Evolutionary conservation across 2,888 invertebrate species (phyloP).

Genomic region (Meganola albula): DNA sequence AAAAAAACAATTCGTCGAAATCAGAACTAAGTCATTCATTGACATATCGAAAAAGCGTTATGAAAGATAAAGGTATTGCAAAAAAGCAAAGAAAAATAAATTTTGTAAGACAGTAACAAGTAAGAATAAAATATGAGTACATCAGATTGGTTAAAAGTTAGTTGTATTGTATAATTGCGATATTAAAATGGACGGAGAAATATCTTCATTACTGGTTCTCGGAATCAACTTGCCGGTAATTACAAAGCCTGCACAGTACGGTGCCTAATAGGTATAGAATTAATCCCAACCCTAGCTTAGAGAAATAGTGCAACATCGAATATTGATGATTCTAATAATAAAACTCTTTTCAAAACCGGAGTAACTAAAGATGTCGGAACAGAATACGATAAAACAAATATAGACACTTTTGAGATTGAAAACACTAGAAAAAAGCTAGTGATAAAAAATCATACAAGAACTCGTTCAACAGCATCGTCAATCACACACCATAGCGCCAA

Average conservation of each 20-base stretch:
- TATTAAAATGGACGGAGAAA: slow-evolving; percentile 52
- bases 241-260: slow-evolving; percentile 40
- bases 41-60: too few relatives aligned
- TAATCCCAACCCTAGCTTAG: slow-evolving; percentile 45
- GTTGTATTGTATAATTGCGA: slow-evolving; percentile 44
- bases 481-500: slow-evolving; percentile 30
- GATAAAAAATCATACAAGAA: slow-evolving; percentile 18
- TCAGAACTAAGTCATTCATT: too few relatives aligned
- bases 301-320: slow-evolving; percentile 40
- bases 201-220: slow-evolving; percentile 61
- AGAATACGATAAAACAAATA: background rate
- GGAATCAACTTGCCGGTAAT: slow-evolving; percentile 59
- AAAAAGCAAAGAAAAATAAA: too few relatives aligned
- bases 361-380: background rate
- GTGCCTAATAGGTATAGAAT: slow-evolving; percentile 42
- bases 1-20: too few relatives aligned
- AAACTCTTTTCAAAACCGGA: too few relatives aligned
- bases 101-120: too few relatives aligned
- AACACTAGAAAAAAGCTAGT: background rate
- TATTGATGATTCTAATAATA: background rate
- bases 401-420: background rate
- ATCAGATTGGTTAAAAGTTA: slow-evolving; percentile 18
- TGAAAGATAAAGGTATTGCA: too few relatives aligned
- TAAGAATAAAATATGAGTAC: too few relatives aligned
- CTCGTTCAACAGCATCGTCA: slow-evolving; percentile 32